Evolutionary conservation across 2,888 invertebrate species (phyloP), one percentile per base, ranked within the genome.

Genomic region (Mechanitis mazaeus): DNA sequence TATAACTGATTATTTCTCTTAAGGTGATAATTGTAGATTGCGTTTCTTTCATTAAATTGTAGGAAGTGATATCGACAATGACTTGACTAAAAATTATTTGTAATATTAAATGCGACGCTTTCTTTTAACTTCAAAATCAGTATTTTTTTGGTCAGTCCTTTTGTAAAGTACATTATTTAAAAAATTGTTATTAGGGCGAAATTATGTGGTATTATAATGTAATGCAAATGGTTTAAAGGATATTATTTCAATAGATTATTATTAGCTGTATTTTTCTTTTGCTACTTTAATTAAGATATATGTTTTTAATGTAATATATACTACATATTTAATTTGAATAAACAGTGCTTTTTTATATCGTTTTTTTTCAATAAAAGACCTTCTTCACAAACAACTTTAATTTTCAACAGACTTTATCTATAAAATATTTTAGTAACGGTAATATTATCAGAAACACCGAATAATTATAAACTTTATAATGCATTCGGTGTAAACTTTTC

Each of bases 221-320:
- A 76, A 77, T 75, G 72, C 75, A 73, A 76, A 81, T 78, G 83
- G 87, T 87, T 84, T 73, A 80, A 86, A 78, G 85, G 85, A 87
- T 83, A 82, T 83, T 83, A 83, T 83, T 84, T 86, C 80, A 81
- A 83, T 88, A 89, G 85, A 84, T 81, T 83, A 84, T 81, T 83
- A 81, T 81, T 89, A 88, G 89, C 84, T 85, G 85, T 89, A 88
- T 83, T 85, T 84, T 87, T 81, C 78, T 79, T 87, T 87, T 85
- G 87, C 88, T 86, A 86, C 83, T 83, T 86, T 87, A 83, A 87
- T 87, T 89, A 86, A 88, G 87, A 84, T 83, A 83, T 85, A 86
- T 88, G 11, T 42, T 42, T 87, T 87, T 87, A 89, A 84, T 89
- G 89, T 90, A 89, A 89, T 87, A 88, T 89, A 89, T 83, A 80